Evolutionary conservation across 1,140 invertebrate genomes (phyloP), one percentile per base, ranked within the genome.

Genomic region (Helicorthomorpha holstii): DNA sequence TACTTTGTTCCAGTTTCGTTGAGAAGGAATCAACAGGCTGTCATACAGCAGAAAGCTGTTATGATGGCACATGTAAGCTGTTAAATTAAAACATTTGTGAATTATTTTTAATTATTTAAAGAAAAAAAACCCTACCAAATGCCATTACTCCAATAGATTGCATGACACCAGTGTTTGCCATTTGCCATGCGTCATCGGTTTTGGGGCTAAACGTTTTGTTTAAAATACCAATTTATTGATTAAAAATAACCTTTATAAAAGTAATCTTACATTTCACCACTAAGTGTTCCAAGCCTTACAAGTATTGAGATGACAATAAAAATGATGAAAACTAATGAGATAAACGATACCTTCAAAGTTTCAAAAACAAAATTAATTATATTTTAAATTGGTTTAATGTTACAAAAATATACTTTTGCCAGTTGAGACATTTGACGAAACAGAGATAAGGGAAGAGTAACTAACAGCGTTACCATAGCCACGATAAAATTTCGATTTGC

Each of bases 31-130:
- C 61, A 83, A 75, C 61, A 91, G 79, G 19, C 84, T 87, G 43
- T 77, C 76, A 67, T 87, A 89, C 54, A 91, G 78, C 45, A 91
- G 71, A 63, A 91, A 91, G 48, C 83, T 86, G 60, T 86, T 89
- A 67, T 91, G 86, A 62, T 91, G 87, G 61, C 86, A 91, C 85
- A 91, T 89, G 64, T 88, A 90, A 41, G 85, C 85, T 83, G 61
- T 47, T 70, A 64, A 55, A 58, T 52, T n/a, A n/a, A n/a, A n/a
- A n/a, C n/a, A n/a, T n/a, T n/a, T n/a, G n/a, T n/a, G n/a, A n/a
- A n/a, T n/a, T n/a, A n/a, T n/a, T n/a, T n/a, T n/a, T n/a, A n/a
- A n/a, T n/a, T 48, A 29, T 16, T 50, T 51, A 44, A 52, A 57
- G 60, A 47, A 27, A 21, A 49, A 45, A 24, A 51, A 48, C 27